A percentile compares a stretch with the other conserved stretches of the same genome.
Conservation (phyloP, 2,888 invertebrate species). For the Spodoptera littoralis region DNA sequence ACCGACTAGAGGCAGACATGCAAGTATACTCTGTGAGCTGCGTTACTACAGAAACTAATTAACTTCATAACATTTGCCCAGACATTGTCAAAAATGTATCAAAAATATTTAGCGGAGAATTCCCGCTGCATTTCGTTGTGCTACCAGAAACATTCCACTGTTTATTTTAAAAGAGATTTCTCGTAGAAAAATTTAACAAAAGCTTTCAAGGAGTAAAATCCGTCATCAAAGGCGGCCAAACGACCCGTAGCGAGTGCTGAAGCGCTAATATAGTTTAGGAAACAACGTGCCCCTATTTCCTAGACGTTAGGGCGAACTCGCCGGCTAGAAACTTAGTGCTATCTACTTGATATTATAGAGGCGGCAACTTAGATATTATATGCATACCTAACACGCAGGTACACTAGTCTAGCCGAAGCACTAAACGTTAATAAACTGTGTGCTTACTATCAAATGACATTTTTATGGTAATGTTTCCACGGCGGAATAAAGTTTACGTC, state of each 20-base stretch:
- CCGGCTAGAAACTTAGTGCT: conserved; percentile 57
- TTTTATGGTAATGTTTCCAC: conserved; percentile 39
- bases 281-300: conserved; percentile 69
- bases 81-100: conserved; percentile 18
- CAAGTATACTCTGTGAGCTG: not conserved
- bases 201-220: conserved; percentile 83
- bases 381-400: conserved; percentile 16
- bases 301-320: conserved; percentile 55
- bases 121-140: conserved; percentile 62
- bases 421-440: conserved; percentile 34
- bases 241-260: conserved; percentile 75
- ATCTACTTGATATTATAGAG: conserved; percentile 47
- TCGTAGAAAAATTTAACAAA: conserved; percentile 77
- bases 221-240: conserved; percentile 82
- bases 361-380: conserved; percentile 33
- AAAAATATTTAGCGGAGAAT: conserved; percentile 45
- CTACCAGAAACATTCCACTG: conserved; percentile 64
- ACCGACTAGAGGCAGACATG: not conserved
- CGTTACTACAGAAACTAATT: conserved; percentile 22
- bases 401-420: conserved; percentile 24
- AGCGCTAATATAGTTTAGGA: conserved; percentile 80
- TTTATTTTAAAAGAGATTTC: conserved; percentile 77
- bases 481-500: conserved; percentile 37
- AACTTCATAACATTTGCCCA: conserved; percentile 11
- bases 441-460: conserved; percentile 32